These are phyloP conservation scores for Gryon sp. DNA, from an alignment of 1,140 invertebrate species.

Conservation along the genomic window DNA sequence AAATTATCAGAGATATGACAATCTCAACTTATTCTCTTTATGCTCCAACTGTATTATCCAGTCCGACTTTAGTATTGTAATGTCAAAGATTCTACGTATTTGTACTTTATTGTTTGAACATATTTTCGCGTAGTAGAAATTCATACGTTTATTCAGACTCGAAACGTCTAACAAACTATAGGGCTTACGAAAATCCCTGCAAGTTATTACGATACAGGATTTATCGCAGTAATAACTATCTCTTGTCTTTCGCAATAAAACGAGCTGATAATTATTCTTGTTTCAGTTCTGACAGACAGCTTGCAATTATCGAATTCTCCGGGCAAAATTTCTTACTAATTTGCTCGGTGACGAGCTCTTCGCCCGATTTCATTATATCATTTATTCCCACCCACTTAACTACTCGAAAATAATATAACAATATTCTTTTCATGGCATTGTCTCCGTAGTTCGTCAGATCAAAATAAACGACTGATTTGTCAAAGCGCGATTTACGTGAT, in stretches of 20 bases:
- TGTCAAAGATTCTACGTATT: too few species aligned
- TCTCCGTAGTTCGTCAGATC: neutral
- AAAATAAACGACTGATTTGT: slow-evolving; percentile 22
- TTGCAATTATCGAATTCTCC: slow-evolving; percentile 22
- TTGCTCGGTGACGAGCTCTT: slow-evolving; percentile 7
- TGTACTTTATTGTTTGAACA: too few species aligned
- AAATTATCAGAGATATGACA: too few species aligned
- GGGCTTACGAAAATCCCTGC: too few species aligned
- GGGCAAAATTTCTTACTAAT: slow-evolving; percentile 34
- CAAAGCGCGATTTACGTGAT: slow-evolving; percentile 12
- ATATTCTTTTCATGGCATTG: slow-evolving; percentile 1
- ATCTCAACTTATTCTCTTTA: too few species aligned
- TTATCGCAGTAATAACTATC: too few species aligned
- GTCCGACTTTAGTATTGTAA: too few species aligned
- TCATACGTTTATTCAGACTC: too few species aligned
- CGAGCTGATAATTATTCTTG: slow-evolving; percentile 45
- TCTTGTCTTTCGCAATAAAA: slow-evolving; percentile 20
- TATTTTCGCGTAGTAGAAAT: too few species aligned
- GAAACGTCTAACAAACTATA: too few species aligned
- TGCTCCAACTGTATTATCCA: too few species aligned
- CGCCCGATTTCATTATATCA: slow-evolving; percentile 8
- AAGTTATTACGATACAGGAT: too few species aligned
- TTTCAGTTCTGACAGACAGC: slow-evolving; percentile 16
- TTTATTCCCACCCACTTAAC: slow-evolving; percentile 18
- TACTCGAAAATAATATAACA: neutral